phyloP scores from a whole-genome alignment of 2,113 vertebrate genomes.

The Hippocampus barbouri region DNA sequence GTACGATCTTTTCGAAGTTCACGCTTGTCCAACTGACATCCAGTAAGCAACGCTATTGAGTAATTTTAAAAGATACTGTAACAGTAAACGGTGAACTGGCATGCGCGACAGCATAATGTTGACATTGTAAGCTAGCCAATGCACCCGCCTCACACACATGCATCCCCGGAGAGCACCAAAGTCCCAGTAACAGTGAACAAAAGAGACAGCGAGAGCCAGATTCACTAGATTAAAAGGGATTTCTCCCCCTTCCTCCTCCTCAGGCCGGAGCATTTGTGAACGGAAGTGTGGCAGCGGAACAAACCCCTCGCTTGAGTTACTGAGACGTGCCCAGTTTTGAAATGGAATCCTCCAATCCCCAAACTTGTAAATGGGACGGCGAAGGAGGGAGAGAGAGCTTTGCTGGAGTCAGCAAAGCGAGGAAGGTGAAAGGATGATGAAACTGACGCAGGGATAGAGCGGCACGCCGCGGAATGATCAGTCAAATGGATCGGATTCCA shows the following conservation, averaged over 20 bases:
- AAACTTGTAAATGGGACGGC: conserved; percentile 46
- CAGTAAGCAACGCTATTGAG: background rate
- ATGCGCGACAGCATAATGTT: background rate
- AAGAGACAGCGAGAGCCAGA: conserved; percentile 58
- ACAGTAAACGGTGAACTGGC: background rate
- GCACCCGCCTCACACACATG: conserved; percentile 6
- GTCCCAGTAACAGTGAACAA: conserved; percentile 59
- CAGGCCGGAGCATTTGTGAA: conserved; percentile 57
- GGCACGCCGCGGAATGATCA: conserved; percentile 39
- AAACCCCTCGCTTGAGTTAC: conserved; percentile 73
- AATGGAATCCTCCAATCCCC: conserved; percentile 69
- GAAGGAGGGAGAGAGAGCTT: conserved; percentile 31
- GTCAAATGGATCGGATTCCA: conserved; percentile 53
- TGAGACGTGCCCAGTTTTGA: conserved; percentile 70
- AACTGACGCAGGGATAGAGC: conserved; percentile 3
- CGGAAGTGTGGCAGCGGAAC: conserved; percentile 74
- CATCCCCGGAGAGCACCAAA: conserved; percentile 32
- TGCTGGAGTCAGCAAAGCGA: conserved; percentile 34
- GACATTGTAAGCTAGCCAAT: background rate
- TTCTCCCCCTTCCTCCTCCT: conserved; percentile 57
- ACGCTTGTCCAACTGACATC: background rate
- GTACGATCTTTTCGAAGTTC: background rate
- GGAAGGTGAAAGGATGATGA: conserved; percentile 23
- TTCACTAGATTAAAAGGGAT: conserved; percentile 71
- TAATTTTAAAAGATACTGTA: background rate